Evolutionary conservation across 2,888 invertebrate species (phyloP), one percentile per base, ranked within the genome.

Genomic region (Polyommatus iphigenia): DNA sequence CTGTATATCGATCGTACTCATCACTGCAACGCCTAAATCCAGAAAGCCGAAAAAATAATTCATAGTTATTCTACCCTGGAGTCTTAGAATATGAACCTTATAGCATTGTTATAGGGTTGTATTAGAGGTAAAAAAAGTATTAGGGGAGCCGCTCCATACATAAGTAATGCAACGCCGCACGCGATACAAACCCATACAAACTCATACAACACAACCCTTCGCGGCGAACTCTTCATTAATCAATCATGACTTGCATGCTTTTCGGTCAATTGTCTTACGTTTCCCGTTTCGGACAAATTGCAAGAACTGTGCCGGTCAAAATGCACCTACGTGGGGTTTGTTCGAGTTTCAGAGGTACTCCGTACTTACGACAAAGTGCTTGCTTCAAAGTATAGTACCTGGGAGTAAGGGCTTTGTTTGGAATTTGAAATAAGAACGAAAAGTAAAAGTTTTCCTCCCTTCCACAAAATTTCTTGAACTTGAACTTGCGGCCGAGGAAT

Each of bases 111-210:
- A 6, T 54, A 54, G 54, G 54, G 54, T 54, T 15, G 54, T 54
- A 5, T 18, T 4, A 54, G 18, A 54, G 13, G 18, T 18, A 89
- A 90, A 89, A 90, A 91, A 91, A 90, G 88, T 90, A 88, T 88
- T 85, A 72, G 77, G 71, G 77, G 57, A 54, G 72, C 54, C 54
- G 71, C 46, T 41, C 32, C 90, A 93, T 94, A 90, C 92, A 94
- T 93, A 92, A 93, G 91, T 93, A 92, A 93, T 93, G 90, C 91
- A 84, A 83, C 85, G 86, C 87, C 89, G 88, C 93, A 92, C 93
- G 92, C 92, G 90, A 92, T 88, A 86, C 89, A 85, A 83, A 85
- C 87, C 87, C 88, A 88, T 88, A 87, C 85, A 85, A 87, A 86
- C 46, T 88, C 88, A 87, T 86, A 85, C 83, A 82, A 83, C 81